Evolutionary conservation across 1,140 invertebrate species (phyloP), one percentile per base, ranked within the genome.

Genomic region (Drosophila setifemur): DNA sequence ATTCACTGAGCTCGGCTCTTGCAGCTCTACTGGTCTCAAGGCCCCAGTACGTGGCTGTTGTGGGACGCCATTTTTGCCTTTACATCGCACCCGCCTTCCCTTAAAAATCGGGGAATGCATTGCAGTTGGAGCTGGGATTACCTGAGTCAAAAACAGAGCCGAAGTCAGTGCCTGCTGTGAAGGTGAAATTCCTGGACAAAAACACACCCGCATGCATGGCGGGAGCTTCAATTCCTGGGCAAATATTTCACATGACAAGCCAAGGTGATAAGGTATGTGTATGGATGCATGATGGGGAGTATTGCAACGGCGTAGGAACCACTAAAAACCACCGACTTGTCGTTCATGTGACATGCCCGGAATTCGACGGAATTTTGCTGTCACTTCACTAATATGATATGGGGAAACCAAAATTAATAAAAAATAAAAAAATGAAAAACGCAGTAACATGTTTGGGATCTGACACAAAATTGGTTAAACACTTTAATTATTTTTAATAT

Each of bases 171-270:
- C 49, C 31, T 73, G 52, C 76, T 64, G 49, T 58, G 73, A 82
- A 82, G 83, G 78, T 82, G 77, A 82, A 82, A 83, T 82, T 82
- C 73, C 67, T 63, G 68, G 40, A 14, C 61, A 53, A 53, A 48
- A 35, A 45, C 52, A 57, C 39, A 44, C 25, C 29, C 29, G 29
- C 33, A 31, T 37, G 12, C 43, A 49, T 28, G 33, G 57, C 21
- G 11, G 42, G 23, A 29, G 33, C 39, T 40, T 54, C 35, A 45
- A 71, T 35, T 55, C 69, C 68, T 60, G 18, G 25, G 28, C 35
- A 69, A 83, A 82, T 82, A 83, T 78, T 83, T 69, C 68, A 83
- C 63, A 73, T 82, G 77, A 60, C 66, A 70, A 57, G 58, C 53
- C 43, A 68, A 55, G 49, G 26, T 37, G 43, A 48, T 25, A 33